These are phyloP conservation scores for Brachirus orientalis DNA, from an alignment of 2,113 vertebrate species.

Conservation along the genomic window DNA sequence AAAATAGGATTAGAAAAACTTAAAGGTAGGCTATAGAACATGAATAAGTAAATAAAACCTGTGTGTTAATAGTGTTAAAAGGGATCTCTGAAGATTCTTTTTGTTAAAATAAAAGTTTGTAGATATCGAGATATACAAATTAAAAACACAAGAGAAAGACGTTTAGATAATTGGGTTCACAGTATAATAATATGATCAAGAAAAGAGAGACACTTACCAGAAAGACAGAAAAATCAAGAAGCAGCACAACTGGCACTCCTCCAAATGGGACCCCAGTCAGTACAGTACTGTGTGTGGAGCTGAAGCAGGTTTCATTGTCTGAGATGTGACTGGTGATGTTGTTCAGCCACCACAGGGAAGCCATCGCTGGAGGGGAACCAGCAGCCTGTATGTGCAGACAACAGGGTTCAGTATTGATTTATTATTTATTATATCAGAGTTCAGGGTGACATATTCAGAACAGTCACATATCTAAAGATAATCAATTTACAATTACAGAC, in stretches of 20 bases:
- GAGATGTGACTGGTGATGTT: constrained; percentile 13
- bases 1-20: too few relatives aligned
- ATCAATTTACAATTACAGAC: too few relatives aligned
- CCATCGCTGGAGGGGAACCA: constrained; percentile 52
- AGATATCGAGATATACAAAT: too few relatives aligned
- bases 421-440: too few relatives aligned
- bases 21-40: too few relatives aligned
- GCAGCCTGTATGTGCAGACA: not conserved
- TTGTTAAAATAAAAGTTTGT: too few relatives aligned
- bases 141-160: not conserved
- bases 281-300: constrained; percentile 84
- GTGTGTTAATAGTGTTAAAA: too few relatives aligned
- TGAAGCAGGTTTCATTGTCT: constrained; percentile 86
- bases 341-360: constrained; percentile 45
- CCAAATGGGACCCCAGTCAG: constrained; percentile 89
- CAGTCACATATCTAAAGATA: too few relatives aligned
- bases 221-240: constrained; percentile 89
- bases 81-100: too few relatives aligned
- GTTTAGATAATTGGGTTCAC: not conserved
- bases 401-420: too few relatives aligned
- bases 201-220: constrained; percentile 63
- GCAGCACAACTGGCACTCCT: constrained; percentile 89
- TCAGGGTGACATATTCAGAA: too few relatives aligned
- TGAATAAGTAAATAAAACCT: too few relatives aligned
- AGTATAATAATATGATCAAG: constrained; percentile 8